Evolutionary conservation across 1,140 invertebrate genomes (phyloP).

Genomic region (Trichogramma pretiosum): DNA sequence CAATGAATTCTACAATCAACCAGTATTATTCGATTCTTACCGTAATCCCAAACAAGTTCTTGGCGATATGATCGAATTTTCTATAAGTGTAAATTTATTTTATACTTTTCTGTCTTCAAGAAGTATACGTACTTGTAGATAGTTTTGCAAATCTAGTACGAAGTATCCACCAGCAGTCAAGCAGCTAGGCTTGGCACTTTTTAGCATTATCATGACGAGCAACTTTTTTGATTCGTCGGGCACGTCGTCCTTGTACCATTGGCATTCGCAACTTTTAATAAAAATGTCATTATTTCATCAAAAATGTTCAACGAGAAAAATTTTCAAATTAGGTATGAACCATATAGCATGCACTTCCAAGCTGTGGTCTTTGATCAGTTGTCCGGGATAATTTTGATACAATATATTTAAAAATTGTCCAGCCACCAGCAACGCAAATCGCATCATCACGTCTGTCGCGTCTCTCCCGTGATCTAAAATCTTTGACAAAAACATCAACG

Average conservation of each 20-base stretch:
- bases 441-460: not conserved
- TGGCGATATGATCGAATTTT: not conserved
- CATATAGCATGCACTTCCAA: not conserved
- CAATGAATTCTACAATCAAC: not conserved
- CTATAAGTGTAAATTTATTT: not conserved
- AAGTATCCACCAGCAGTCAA: slow-evolving; percentile 1
- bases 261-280: slow-evolving; percentile 1
- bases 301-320: not conserved
- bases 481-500: no score
- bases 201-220: slow-evolving; percentile 1
- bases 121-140: not conserved
- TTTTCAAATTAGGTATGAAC: not conserved
- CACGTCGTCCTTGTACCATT: slow-evolving; percentile 3
- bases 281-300: not conserved
- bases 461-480: not conserved
- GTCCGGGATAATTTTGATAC: slow-evolving; percentile 4
- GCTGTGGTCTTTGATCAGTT: slow-evolving; percentile 3
- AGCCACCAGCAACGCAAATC: not conserved
- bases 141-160: slow-evolving; percentile 3
- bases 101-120: not conserved
- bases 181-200: not conserved
- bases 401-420: not conserved
- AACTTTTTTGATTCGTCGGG: not conserved
- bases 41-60: not conserved
- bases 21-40: not conserved